A percentile compares a stretch with the other conserved stretches of the same genome.
Evolutionary conservation across 2,888 invertebrate species (phyloP).

Genomic region (Drosophila kuntzei): DNA sequence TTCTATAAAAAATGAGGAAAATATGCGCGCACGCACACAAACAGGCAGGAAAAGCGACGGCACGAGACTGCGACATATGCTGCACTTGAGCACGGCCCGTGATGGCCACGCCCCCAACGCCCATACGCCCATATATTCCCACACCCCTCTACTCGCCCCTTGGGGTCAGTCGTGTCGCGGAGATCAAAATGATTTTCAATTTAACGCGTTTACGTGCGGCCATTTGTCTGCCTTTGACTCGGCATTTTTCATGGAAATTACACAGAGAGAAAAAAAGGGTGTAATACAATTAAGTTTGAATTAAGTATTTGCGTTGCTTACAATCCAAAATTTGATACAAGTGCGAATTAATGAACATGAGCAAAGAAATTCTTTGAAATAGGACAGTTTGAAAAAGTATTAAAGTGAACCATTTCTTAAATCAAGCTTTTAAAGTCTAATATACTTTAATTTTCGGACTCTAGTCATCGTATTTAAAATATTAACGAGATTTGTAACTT

Average conservation of each 20-base stretch:
- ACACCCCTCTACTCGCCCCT: constrained; percentile 6
- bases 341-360: background rate
- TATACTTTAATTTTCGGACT: background rate
- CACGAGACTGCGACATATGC: constrained; percentile 56
- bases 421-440: background rate
- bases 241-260: constrained; percentile 46
- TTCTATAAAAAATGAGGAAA: constrained; percentile 64
- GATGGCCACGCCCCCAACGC: constrained; percentile 17
- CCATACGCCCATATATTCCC: background rate
- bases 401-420: background rate
- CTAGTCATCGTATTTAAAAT: background rate
- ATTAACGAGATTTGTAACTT: too few relatives aligned
- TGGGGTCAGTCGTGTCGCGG: constrained; percentile 50
- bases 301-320: background rate
- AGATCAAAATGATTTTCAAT: constrained; percentile 83
- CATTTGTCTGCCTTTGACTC: constrained; percentile 69
- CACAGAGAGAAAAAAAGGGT: background rate
- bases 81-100: constrained; percentile 61
- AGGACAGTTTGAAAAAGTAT: background rate
- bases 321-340: background rate
- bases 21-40: constrained; percentile 70
- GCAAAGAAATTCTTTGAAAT: background rate
- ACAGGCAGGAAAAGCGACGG: constrained; percentile 18
- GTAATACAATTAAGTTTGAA: background rate
- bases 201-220: constrained; percentile 80